phyloP scores from a whole-genome alignment of 1,140 invertebrate species.

The Luehdorfia chinensis region DNA sequence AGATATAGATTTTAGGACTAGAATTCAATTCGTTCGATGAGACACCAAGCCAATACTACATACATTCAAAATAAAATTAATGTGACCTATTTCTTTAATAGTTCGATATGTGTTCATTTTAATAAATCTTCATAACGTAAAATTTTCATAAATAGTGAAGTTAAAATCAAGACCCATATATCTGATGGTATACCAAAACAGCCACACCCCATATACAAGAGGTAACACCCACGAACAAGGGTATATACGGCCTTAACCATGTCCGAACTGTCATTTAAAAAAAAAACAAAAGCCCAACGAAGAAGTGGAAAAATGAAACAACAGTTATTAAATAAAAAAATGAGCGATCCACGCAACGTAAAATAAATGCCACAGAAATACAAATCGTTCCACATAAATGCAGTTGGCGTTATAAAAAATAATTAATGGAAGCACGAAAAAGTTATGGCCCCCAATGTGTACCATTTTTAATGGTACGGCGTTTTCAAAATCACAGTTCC shows the following conservation, averaged over 20 bases:
- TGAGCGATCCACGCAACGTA: constrained; percentile 36
- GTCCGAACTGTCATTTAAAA: constrained; percentile 50
- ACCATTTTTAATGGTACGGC: constrained; percentile 25
- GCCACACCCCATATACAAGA: constrained; percentile 86
- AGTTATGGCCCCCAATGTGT: constrained; percentile 22
- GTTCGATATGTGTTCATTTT: too few species aligned
- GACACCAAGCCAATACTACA: not conserved
- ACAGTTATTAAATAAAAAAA: constrained; percentile 21
- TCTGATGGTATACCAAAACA: constrained; percentile 76
- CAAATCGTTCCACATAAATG: constrained; percentile 40
- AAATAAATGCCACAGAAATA: constrained; percentile 62
- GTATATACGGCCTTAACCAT: constrained; percentile 76
- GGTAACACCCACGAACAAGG: constrained; percentile 82
- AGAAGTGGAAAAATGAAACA: constrained; percentile 31
- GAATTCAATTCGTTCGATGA: not conserved
- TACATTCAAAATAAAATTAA: too few species aligned
- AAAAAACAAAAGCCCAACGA: constrained; percentile 48
- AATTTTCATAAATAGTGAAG: too few species aligned
- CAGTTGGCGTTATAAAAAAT: constrained; percentile 13
- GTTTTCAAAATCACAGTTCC: constrained; percentile 55
- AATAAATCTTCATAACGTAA: too few species aligned
- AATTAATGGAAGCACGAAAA: not conserved
- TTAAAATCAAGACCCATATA: constrained; percentile 52
- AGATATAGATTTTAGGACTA: constrained; percentile 12
- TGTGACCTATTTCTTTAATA: too few species aligned